These are phyloP conservation scores for Scrobipalpa atriplicella DNA, from an alignment of 2,888 invertebrate species.

Conservation along the genomic window DNA sequence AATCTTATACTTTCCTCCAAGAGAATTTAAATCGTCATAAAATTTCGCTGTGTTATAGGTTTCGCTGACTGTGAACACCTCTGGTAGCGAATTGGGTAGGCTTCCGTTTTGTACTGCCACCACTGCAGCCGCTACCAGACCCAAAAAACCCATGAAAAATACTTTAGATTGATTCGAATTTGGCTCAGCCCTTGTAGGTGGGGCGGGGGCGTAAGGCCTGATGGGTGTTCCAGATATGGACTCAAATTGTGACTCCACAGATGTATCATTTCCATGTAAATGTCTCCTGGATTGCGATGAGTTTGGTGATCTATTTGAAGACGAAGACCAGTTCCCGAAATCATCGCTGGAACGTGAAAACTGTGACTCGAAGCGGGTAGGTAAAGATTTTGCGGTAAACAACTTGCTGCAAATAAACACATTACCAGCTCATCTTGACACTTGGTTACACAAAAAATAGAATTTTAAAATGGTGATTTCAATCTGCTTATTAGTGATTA, in stretches of 20 bases:
- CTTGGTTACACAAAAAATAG: constrained; percentile 32
- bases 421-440: constrained; percentile 58
- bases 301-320: constrained; percentile 10
- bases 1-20: constrained; percentile 64
- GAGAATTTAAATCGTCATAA: constrained; percentile 55
- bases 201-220: neutral
- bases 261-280: neutral
- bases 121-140: neutral
- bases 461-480: neutral
- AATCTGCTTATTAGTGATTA: neutral
- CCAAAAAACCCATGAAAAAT: neutral
- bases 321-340: constrained; percentile 37
- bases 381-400: constrained; percentile 67
- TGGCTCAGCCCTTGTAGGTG: neutral
- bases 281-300: neutral
- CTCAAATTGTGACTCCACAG: constrained; percentile 1
- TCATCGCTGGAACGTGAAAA: constrained; percentile 65
- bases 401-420: constrained; percentile 71
- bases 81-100: neutral
- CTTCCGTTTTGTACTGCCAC: neutral
- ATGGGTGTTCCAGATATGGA: neutral
- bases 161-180: neutral
- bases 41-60: constrained; percentile 57
- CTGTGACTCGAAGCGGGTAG: constrained; percentile 56
- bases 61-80: constrained; percentile 18